Evolutionary conservation across 2,888 invertebrate species (phyloP), one percentile per base, ranked within the genome.

Genomic region (Drosophila anomelani): DNA sequence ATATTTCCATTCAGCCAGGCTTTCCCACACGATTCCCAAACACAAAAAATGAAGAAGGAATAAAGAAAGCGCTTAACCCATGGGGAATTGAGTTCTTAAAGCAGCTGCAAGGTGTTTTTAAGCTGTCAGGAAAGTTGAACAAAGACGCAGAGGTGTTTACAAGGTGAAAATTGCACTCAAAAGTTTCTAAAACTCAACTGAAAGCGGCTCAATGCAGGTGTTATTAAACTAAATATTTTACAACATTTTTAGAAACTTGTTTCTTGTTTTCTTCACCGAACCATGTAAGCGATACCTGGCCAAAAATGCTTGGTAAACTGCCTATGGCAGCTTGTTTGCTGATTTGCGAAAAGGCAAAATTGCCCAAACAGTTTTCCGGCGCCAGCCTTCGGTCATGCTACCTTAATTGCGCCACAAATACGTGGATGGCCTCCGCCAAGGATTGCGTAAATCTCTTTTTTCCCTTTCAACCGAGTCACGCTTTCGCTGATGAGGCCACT

Each of bases 341-440:
- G 39, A 55, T 60, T 55, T 60, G 54, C 47, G 4, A 49, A 47
- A 44, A 57, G n/a, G 3, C 23, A 23, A 55, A 55, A 55, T n/a
- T 55, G 12, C 39, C n/a, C 32, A 5, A 8, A n/a, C 54, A 38
- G 39, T 54, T 54, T 38, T 36, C 26, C 56, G 54, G 36, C 36
- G 34, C 17, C 57, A 29, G 20, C 29, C 15, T 23, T 32, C 5
- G n/a, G 13, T 10, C 12, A 13, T 34, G 9, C 39, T 39, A 1
- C 51, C 81, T 74, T 84, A 84, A 84, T 81, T 81, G 81, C 67
- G 81, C 79, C 79, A 69, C 79, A 84, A 79, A 81, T 79, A 76
- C 81, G 85, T 79, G 79, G 64, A 53, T 32, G 43, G 32, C 55
- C 54, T 32, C 58, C 58, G 53, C 26, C 61, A 61, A 41, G 63